Percentiles rank a stretch among this genome's conserved stretches.
phyloP scores from a whole-genome alignment of 1,140 invertebrate species.

The Rhagoletis zephyria region DNA sequence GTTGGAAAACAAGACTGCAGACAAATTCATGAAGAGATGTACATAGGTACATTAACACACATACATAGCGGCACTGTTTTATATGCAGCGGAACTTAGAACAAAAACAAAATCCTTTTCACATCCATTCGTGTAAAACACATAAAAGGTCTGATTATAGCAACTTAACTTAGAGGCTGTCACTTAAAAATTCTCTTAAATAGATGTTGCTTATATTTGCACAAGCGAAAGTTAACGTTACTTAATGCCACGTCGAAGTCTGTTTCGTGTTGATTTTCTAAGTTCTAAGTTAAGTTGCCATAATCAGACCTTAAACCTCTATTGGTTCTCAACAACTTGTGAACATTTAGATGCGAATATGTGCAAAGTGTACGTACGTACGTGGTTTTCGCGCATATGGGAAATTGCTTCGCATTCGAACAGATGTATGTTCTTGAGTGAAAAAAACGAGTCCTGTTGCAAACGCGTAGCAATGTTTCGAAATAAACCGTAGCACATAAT shows the following conservation, averaged over 20 bases:
- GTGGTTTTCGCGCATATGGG: not conserved
- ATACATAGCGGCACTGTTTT: too few relatives aligned
- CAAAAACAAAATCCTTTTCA: too few relatives aligned
- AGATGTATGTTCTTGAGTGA: not conserved
- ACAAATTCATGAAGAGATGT: not conserved
- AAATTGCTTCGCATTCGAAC: not conserved
- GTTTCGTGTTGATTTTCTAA: too few relatives aligned
- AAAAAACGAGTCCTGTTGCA: not conserved
- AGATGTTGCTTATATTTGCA: too few relatives aligned
- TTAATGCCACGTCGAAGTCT: too few relatives aligned
- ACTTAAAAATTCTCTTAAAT: too few relatives aligned
- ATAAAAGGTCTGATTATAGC: too few relatives aligned
- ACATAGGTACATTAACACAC: not conserved
- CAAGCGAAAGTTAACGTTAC: too few relatives aligned
- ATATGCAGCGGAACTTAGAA: too few relatives aligned
- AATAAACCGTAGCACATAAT: not conserved
- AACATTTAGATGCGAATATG: not conserved
- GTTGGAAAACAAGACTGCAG: not conserved
- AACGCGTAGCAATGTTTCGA: not conserved
- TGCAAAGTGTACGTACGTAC: not conserved
- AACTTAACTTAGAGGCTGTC: too few relatives aligned
- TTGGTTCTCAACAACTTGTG: conserved; percentile 17
- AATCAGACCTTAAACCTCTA: not conserved
- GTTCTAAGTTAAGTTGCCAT: too few relatives aligned
- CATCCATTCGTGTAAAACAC: too few relatives aligned